Base-by-base conservation (phyloP, 37 sponge, comb jelly and placozoan species). In the Halisarca cf. caerulea region DNA sequence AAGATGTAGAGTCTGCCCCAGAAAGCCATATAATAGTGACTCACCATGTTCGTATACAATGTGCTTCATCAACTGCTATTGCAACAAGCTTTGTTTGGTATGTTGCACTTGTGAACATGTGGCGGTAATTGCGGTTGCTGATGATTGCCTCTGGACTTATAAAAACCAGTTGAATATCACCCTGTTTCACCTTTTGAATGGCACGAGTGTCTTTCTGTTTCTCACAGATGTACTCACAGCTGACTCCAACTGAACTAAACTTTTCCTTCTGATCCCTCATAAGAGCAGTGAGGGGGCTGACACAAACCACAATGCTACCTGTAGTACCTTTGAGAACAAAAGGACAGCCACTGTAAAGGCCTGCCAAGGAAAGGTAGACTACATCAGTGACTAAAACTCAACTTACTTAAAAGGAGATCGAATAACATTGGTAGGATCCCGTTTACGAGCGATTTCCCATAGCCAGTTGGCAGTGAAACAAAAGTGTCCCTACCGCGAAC, bases 11-110 rank as follows among this genome's bases (percentile, higher is more conserved):
- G 11, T 47, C 11, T 47, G 51, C 51, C 51, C 6, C 9, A 47
- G n/a, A n/a, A n/a, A n/a, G n/a, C n/a, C n/a, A n/a, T n/a, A n/a
- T n/a, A n/a, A n/a, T n/a, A 11, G 33, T 14, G 25, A 40, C 75
- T 30, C 23, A 73, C 75, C 75, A 73, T 30, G 75, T 28, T 73
- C 27, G 8, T 8, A 73, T 30, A 73, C 75, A 73, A 38, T 73
- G 75, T 21, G 75, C 75, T 73, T 73, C 75, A 73, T 73, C 75
- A 33, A 73, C 41, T 7, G 41, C 75, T 30, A 73, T n/a, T 21
- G 43, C 75, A 1, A 74, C 77, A 37, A 74, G 42, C 30, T 74
- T 74, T 24, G 32, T 20, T 37, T 74, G 42, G 41, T 38, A 74
- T 41, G 15, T 15, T 23, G 25, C 15, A 17, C 15, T 24, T 25